Percentiles rank a stretch among this genome's conserved stretches.
These are phyloP conservation scores for Ochlodes sylvanus DNA, from an alignment of 2,888 invertebrate genomes.

Conservation along the genomic window DNA sequence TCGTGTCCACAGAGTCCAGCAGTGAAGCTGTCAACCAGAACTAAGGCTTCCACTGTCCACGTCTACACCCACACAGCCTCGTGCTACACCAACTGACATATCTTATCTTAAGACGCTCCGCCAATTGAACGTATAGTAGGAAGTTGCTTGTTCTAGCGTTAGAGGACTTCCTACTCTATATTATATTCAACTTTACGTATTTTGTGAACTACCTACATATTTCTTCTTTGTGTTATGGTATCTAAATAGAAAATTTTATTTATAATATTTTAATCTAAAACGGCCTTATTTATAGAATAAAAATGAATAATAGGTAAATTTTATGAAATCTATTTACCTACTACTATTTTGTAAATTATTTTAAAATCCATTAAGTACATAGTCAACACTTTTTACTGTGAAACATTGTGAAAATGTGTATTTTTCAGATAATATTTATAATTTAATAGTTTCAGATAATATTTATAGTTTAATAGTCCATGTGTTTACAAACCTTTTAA, in stretches of 20 bases:
- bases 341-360: not conserved
- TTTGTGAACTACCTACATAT: conserved; percentile 4
- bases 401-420: conserved; percentile 11
- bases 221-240: not conserved
- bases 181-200: conserved; percentile 17
- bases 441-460: not conserved
- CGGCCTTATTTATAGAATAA: not conserved
- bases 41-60: conserved; percentile 47
- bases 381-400: not conserved
- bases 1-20: conserved; percentile 65
- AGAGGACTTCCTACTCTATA: conserved; percentile 20
- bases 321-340: not conserved
- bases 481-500: not conserved
- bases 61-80: conserved; percentile 19
- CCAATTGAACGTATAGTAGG: conserved; percentile 48
- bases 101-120: conserved; percentile 61
- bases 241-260: not conserved
- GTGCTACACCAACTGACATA: conserved; percentile 54
- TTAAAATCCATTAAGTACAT: not conserved
- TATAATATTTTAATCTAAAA: not conserved
- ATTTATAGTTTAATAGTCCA: not conserved
- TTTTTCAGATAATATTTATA: not conserved
- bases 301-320: no score
- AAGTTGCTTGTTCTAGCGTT: conserved; percentile 62
- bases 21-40: conserved; percentile 59